phyloP scores from a whole-genome alignment of 1,140 invertebrate genomes.

The Hycleus phaleratus region DNA sequence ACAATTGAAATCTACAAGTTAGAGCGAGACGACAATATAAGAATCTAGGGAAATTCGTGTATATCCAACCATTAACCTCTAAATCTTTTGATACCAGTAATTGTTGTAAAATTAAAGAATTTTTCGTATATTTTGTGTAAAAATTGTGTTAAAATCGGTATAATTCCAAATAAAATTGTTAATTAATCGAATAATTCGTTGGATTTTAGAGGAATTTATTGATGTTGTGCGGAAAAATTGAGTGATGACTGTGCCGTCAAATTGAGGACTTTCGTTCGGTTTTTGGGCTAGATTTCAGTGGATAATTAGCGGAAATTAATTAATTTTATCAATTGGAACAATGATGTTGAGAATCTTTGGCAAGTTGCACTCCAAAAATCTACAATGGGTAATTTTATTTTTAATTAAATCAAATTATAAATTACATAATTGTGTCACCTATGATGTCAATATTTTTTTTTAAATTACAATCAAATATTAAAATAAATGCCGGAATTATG shows the following conservation, averaged over 20 bases:
- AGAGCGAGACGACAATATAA: background rate
- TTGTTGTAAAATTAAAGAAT: no score
- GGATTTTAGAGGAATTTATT: background rate
- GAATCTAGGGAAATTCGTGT: conserved; percentile 1
- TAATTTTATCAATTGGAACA: conserved; percentile 1
- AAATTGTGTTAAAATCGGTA: no score
- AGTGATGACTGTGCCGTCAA: conserved; percentile 12
- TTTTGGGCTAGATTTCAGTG: conserved; percentile 9
- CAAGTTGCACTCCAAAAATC: conserved; percentile 10
- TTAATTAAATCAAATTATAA: background rate
- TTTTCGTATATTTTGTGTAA: no score
- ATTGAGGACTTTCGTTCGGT: background rate
- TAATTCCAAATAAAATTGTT: no score
- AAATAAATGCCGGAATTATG: no score
- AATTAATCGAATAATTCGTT: no score
- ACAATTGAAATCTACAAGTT: background rate
- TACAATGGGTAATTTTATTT: conserved; percentile 11
- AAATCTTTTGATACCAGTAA: no score
- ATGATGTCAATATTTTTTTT: background rate
- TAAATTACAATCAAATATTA: background rate
- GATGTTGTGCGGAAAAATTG: background rate
- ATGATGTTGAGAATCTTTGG: conserved; percentile 19
- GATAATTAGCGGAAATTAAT: conserved; percentile 2
- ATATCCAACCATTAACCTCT: background rate
- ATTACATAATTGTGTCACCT: background rate